Evolutionary conservation across 2,797 vertebrate genomes (phyloP), one percentile per base, ranked within the genome.

Genomic region (Agapornis canus): DNA sequence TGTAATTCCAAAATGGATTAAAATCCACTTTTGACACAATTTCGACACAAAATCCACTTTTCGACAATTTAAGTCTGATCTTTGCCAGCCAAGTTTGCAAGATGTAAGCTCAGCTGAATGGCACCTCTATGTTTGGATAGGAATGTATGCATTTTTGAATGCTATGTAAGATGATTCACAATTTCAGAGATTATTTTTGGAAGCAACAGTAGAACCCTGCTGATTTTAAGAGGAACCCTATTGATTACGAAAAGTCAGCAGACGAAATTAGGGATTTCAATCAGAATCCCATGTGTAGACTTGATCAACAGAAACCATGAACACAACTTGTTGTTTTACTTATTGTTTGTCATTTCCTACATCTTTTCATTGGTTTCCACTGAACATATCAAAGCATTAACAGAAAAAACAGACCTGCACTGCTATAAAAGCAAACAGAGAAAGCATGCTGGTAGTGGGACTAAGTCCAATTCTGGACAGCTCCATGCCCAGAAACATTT

Each of bases 41-140:
- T 35, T 35, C 35, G 35, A 35, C 35, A 35, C 35, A 35, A 35
- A 35, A 35, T 35, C 35, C 35, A 82, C 22, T 83, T 47, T 90
- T 82, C 0, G 0, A 63, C 32, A 92, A 59, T 32, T 86, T 42
- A 80, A 83, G 32, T 49, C 42, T 57, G 65, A 68, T 42, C 63
- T 69, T 79, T 91, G 61, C 57, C 57, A 91, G n/a, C 22, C 65
- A 86, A 72, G 42, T 81, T 5, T 82, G 43, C 63, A 75, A 91
- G 29, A 47, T 3, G 0, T 35, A 63, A 70, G 22, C 9, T 89
- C 73, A 91, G 54, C 12, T 40, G 35, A 47, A 82, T 76, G 12
- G 51, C 16, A 88, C 5, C 7, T 51, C 77, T 56, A 15, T 5
- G 14, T 45, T n/a, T 66, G 65, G 35, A 66, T 20, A 85, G 23